Base-by-base conservation (phyloP, 2,797 vertebrate genomes). In the Nannoperca obscura region DNA sequence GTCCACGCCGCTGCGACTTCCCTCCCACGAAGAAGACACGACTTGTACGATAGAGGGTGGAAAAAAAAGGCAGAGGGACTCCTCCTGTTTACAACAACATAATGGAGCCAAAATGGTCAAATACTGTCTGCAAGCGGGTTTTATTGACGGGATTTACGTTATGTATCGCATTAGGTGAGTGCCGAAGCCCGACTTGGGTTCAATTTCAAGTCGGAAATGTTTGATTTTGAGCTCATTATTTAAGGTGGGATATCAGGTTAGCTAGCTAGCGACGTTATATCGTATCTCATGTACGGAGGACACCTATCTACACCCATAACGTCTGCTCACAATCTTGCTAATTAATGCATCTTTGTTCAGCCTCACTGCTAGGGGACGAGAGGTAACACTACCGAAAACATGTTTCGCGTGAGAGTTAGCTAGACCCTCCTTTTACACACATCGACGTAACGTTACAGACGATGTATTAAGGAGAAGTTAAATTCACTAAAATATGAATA, bases 111-210 rank as follows among this genome's bases (percentile, higher is more conserved):
- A 91, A 86, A 86, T 46, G 83, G 84, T 55, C 83, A 20, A 80
- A 80, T 34, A 58, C 34, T 53, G 11, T 61, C 34, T 66, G 71
- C 75, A 82, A 54, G 61, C 67, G 86, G 2, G 42, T 86, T 20
- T 63, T 94, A 68, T 10, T 91, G 32, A 77, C 80, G 52, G 91
- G 89, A 85, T 83, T 92, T 44, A 80, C 83, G 27, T 49, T 93
- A 4, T 91, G 52, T 62, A 15, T 91, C 30, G 20, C 84, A n/a
- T 81, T 86, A 14, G 92, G 94, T 94, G 66, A 94, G 94, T 93
- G 38, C 10, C 20, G 19, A 9, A 15, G 6, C n/a, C 24, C 14
- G 1, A 3, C 1, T 1, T 5, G 34, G 42, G 11, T 63, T 20
- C 3, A n/a, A 55, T 49, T 20, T 50, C 1, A 1, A 15, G 24